These are phyloP conservation scores for Corydoras sp. DNA, from an alignment of 2,113 vertebrate genomes.

Conservation along the genomic window DNA sequence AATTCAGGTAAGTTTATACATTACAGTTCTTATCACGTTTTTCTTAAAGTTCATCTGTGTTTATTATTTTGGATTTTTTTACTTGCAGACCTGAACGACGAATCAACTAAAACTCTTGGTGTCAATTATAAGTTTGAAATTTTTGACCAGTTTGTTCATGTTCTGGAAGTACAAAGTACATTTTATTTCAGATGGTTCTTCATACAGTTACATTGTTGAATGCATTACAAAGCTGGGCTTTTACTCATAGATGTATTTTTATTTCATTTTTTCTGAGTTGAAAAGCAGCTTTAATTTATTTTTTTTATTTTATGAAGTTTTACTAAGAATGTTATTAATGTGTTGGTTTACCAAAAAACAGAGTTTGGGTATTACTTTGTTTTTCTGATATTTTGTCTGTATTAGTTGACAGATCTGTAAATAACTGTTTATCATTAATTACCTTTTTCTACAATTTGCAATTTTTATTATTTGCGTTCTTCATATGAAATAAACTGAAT, in stretches of 20 bases:
- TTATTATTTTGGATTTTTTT: background rate
- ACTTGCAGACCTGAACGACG: background rate
- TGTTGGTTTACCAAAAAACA: background rate
- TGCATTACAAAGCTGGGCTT: background rate
- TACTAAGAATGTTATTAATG: constrained; percentile 3
- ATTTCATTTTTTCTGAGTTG: too few relatives aligned
- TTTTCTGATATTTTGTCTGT: background rate
- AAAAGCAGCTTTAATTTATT: background rate
- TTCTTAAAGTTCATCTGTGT: background rate
- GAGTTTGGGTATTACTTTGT: background rate
- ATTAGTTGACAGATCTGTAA: background rate
- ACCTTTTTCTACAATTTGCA: too few relatives aligned
- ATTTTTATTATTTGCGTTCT: too few relatives aligned
- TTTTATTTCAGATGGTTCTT: too few relatives aligned
- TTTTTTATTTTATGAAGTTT: background rate
- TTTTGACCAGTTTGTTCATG: background rate
- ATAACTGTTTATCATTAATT: too few relatives aligned
- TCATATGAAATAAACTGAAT: too few relatives aligned
- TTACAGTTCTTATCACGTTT: too few relatives aligned
- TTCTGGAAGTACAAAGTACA: background rate
- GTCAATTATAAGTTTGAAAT: too few relatives aligned
- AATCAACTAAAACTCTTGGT: background rate
- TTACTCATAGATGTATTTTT: background rate
- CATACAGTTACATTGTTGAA: background rate
- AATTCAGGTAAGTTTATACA: too few relatives aligned